Base-by-base conservation (phyloP, 2,113 vertebrate genomes). In the Lophochroa leadbeateri region DNA sequence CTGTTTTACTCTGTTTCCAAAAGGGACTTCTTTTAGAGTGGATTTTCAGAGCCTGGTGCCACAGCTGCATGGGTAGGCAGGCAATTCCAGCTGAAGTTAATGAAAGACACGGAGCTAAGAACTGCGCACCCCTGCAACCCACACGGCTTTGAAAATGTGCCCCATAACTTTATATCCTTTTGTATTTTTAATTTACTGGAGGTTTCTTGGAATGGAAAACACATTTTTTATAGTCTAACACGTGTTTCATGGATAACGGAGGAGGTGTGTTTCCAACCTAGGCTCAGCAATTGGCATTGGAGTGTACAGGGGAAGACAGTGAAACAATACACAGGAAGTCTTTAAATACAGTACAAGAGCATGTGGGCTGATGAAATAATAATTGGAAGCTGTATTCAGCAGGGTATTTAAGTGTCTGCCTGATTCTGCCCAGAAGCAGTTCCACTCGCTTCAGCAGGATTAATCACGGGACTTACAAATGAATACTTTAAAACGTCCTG, bases 311-410 rank as follows among this genome's bases (percentile, higher is more conserved):
- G 43, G 50, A 94, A 88, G 50, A 90, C 50, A 75, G 55, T 65
- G 70, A 69, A 91, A 78, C 61, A 86, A 75, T 63, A 75, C 25
- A 55, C 28, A 86, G 50, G 82, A 95, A 92, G 43, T 81, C 64
- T 86, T 90, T 84, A 93, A 94, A 96, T 75, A 83, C 43, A 83
- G 33, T 58, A 81, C 39, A 78, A 86, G 69, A 94, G 35, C 60
- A 82, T 3, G 4, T 28, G 60, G 43, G 50, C 64, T 74, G 46
- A 90, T 77, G 85, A 95, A 92, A 90, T 64, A 90, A 90, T 91
- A 88, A 88, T 52, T 94, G 75, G 67, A 94, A 95, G 20, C 49
- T 0, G 18, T 86, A 57, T 90, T 94, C 85, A 78, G 60, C 35
- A 58, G 28, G 4, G 35, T 81, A 86, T 92, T 92, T 88, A 93